Evolutionary conservation across 2,888 invertebrate species (phyloP).

Genomic region (Synergus itoensis): DNA sequence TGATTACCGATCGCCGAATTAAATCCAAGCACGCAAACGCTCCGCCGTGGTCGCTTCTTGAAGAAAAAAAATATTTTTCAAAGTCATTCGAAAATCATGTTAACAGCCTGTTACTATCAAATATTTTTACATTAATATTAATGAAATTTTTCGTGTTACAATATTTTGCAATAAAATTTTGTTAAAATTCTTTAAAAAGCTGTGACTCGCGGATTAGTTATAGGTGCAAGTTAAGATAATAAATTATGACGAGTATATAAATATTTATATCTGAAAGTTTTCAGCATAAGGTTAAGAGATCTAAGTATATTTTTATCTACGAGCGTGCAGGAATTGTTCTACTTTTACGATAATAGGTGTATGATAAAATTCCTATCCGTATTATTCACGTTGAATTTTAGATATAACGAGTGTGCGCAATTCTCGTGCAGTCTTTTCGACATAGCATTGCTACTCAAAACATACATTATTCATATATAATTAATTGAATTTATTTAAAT

Average conservation of each 20-base stretch:
- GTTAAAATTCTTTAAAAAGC: too few relatives aligned
- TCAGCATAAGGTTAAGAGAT: neutral
- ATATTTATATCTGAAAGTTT: neutral
- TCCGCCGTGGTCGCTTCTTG: conserved; percentile 65
- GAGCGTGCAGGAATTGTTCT: conserved; percentile 25
- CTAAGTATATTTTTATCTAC: neutral
- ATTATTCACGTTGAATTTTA: neutral
- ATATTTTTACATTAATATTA: neutral
- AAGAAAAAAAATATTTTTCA: conserved; percentile 47
- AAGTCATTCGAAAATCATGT: neutral
- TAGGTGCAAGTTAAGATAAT: too few relatives aligned
- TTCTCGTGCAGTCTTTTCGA: neutral
- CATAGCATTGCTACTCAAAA: neutral
- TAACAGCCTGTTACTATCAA: neutral
- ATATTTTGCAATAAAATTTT: too few relatives aligned
- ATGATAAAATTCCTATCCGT: conserved; percentile 30
- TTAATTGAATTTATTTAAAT: neutral
- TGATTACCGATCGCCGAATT: conserved; percentile 47
- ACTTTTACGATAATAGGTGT: conserved; percentile 7
- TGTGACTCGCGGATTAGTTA: too few relatives aligned
- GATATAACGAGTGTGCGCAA: neutral
- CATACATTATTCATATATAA: neutral
- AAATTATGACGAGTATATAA: too few relatives aligned
- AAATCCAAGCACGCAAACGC: conserved; percentile 67
- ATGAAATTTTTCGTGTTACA: neutral